Evolutionary conservation across 2,888 invertebrate species (phyloP), one percentile per base, ranked within the genome.

Genomic region (Polydrusus pterygomalis): DNA sequence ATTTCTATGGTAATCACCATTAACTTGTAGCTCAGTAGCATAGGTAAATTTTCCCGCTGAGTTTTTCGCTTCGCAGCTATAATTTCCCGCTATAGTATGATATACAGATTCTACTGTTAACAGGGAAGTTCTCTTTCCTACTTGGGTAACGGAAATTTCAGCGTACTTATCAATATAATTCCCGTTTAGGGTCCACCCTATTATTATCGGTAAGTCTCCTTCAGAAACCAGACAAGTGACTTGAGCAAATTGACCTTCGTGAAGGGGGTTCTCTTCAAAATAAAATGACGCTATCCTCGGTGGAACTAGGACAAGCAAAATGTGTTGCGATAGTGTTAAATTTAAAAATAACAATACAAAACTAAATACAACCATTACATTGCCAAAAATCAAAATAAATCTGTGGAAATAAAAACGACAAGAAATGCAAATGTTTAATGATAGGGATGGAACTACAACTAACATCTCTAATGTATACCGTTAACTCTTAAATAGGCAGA

Each of bases 251-350:
- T 85, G 85, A 17, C 85, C 86, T 45, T 85, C 82, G 77, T 87
- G 85, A 64, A 91, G 89, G 68, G 92, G 91, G 82, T 93, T 93
- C 79, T 93, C 93, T 81, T 94, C 94, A 85, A 95, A 95, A 83
- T 92, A 90, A 85, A 95, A 95, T 78, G 93, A 92, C 82, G 93
- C 92, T 84, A 95, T 93, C 89, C 94, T 93, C 80, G 95, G 95
- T 84, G 93, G 91, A 88, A 95, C 95, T 95, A 91, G 87, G 90
- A 78, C 30, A 25, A 54, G 49, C 25, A 72, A 38, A 70, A 45
- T 47, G 60, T 51, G 34, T 47, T 11, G 51, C 34, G 58, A 38
- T 72, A 70, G 54, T 38, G 70, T 51, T 30, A 91, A 89, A 86
- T 93, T 92, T 89, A 43, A 43, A 43, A 43, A 43, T 43, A 43